phyloP scores from a whole-genome alignment of 2,888 invertebrate species.

The Muschampia plurimacula region DNA sequence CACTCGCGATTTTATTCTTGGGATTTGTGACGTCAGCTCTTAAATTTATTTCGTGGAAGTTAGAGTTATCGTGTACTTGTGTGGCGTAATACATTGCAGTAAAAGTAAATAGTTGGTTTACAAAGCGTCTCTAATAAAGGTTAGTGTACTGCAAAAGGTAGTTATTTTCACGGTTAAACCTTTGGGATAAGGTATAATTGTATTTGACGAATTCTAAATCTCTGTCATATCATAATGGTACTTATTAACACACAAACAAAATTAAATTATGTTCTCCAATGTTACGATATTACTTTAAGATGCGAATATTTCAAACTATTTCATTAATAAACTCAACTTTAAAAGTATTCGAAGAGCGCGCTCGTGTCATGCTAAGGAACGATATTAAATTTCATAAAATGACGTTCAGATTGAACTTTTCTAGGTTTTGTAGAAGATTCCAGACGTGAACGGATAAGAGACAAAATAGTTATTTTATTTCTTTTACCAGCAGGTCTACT shows the following conservation, averaged over 20 bases:
- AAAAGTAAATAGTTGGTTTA: not conserved
- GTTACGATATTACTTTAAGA: not conserved
- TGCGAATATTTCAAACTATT: not conserved
- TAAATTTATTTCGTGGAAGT: constrained; percentile 30
- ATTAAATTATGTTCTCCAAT: not conserved
- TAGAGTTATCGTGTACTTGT: constrained; percentile 5
- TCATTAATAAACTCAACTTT: constrained; percentile 3
- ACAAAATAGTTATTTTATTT: no score
- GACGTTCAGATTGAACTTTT: constrained; percentile 1
- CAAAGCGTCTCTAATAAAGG: not conserved
- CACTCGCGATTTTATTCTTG: constrained; percentile 23
- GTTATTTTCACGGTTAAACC: not conserved
- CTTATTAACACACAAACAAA: no score
- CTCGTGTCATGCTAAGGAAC: not conserved
- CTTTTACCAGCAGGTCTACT: no score
- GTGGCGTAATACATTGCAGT: constrained; percentile 7
- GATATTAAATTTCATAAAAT: constrained; percentile 7
- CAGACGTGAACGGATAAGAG: no score
- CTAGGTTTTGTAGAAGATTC: not conserved
- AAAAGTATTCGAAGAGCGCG: constrained; percentile 1
- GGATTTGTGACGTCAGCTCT: constrained; percentile 25
- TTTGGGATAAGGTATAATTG: not conserved
- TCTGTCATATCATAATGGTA: no score
- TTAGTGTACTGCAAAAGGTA: constrained; percentile 4
- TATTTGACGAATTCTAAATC: not conserved